Percentiles rank a stretch among this genome's conserved stretches.
Conservation (phyloP, 2,888 invertebrate species). For the Troides aeacus region DNA sequence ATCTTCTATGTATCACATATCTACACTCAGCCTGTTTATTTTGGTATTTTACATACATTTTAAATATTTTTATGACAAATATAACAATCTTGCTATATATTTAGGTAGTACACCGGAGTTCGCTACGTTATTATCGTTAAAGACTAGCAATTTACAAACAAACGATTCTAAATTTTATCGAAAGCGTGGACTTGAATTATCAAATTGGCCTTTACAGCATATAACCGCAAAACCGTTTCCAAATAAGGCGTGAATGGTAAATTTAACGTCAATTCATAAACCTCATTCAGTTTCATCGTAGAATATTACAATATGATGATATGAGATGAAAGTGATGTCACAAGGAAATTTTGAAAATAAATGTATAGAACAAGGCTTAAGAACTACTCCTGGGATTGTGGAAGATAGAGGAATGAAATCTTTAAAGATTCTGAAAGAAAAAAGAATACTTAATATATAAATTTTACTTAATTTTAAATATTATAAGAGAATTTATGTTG, state of each 20-base stretch:
- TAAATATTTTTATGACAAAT: background rate
- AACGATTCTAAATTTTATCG: background rate
- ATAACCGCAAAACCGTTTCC: background rate
- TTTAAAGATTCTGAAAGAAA: background rate
- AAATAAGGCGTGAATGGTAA: background rate
- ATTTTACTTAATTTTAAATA: background rate
- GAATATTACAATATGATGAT: too few relatives aligned
- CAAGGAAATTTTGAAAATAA: too few relatives aligned
- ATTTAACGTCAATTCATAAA: background rate
- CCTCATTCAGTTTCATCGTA: too few relatives aligned
- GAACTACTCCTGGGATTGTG: too few relatives aligned
- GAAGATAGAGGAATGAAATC: background rate
- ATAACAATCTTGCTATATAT: background rate
- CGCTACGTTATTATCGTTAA: background rate
- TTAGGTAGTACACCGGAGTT: background rate
- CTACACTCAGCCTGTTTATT: background rate
- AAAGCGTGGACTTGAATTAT: background rate
- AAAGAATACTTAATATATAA: background rate
- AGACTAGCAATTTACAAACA: background rate
- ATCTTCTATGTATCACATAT: constrained; percentile 4
- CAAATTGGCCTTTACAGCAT: background rate
- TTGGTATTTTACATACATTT: background rate
- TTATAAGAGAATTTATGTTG: background rate
- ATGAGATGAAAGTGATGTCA: too few relatives aligned
- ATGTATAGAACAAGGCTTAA: too few relatives aligned